Conservation (phyloP, 2,888 invertebrate genomes). For the Steinernema carpocapsae region DNA sequence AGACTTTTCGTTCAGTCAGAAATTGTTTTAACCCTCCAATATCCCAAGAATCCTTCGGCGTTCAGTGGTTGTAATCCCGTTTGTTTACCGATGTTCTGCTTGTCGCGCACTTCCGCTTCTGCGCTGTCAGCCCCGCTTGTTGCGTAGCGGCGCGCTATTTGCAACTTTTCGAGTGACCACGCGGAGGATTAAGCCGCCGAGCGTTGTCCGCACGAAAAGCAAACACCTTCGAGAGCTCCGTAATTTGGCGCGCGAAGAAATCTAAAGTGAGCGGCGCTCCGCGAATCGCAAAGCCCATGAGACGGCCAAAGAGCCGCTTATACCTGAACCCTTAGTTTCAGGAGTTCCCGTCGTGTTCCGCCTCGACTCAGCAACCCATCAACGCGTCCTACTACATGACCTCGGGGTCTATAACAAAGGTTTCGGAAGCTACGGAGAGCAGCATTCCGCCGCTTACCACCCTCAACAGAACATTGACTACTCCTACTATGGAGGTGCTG, state of each 20-base stretch:
- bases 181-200: constrained; percentile 14
- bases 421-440: no score
- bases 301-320: not conserved
- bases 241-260: constrained; percentile 5
- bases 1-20: no score
- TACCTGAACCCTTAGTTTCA: not conserved
- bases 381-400: not conserved
- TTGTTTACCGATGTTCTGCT: constrained; percentile 11
- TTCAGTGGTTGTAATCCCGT: no score
- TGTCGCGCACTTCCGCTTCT: constrained; percentile 21
- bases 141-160: not conserved
- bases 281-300: not conserved
- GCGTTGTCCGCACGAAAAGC: not conserved
- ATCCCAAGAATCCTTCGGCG: no score
- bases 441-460: not conserved
- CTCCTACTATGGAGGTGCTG: not conserved
- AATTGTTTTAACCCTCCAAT: no score
- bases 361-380: not conserved
- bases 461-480: not conserved
- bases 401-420: not conserved
- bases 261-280: not conserved
- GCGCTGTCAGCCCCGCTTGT: not conserved
- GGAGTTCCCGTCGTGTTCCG: constrained; percentile 1
- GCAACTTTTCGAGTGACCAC: constrained; percentile 25
- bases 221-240: constrained; percentile 14